Conservation (phyloP, 2,888 invertebrate genomes). For the Lacanobia wlatinum region DNA sequence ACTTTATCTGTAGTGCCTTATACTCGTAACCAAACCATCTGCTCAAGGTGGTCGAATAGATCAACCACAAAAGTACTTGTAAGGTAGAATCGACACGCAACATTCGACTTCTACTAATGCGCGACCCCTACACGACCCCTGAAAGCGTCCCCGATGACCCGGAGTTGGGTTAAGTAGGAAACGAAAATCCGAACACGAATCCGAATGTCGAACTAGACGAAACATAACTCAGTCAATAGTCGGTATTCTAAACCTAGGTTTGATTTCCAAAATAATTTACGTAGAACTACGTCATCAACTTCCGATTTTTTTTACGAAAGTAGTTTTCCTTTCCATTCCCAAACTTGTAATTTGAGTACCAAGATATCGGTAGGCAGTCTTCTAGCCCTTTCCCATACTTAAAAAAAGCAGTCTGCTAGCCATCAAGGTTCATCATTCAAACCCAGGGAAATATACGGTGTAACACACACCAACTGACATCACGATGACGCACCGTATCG, state of each 20-base stretch:
- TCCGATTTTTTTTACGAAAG: not conserved
- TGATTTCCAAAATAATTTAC: conserved; percentile 6
- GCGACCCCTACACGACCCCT: conserved; percentile 47
- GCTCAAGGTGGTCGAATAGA: not conserved
- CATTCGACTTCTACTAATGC: not conserved
- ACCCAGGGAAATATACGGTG: not conserved
- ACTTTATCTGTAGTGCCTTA: not conserved
- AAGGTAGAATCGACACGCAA: not conserved
- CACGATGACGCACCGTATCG: conserved; percentile 11
- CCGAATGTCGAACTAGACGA: not conserved
- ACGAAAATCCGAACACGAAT: not conserved
- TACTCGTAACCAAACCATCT: not conserved
- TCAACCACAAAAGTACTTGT: not conserved
- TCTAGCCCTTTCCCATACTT: too few relatives aligned
- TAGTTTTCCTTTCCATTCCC: not conserved
- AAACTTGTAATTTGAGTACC: not conserved
- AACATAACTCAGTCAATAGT: not conserved
- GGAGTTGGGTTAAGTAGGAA: conserved; percentile 15
- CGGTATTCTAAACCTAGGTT: not conserved
- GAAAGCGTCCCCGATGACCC: conserved; percentile 22
- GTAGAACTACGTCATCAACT: not conserved
- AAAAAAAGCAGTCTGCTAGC: not conserved
- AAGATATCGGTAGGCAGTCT: not conserved
- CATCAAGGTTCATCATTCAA: not conserved
- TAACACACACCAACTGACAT: conserved; percentile 11